Percentiles rank a stretch among this genome's conserved stretches.
Conservation (phyloP, 1,140 invertebrate genomes). For the Atta cephalotes region DNA sequence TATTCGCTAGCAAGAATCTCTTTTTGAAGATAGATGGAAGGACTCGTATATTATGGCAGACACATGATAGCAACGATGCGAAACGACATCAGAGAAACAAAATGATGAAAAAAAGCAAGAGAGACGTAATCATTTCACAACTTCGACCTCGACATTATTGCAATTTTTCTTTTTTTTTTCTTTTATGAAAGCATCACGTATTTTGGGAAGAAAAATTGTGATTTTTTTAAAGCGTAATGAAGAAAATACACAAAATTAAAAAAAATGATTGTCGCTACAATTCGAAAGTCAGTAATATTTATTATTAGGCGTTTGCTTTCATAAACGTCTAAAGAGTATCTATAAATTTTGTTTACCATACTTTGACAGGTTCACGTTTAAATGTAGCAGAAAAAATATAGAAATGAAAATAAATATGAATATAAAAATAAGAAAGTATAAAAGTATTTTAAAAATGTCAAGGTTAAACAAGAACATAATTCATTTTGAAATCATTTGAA, state of each 20-base stretch:
- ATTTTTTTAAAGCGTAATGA: neutral
- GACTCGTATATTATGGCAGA: conserved; percentile 39
- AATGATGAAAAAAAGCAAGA: neutral
- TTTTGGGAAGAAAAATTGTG: neutral
- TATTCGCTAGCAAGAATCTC: conserved; percentile 1
- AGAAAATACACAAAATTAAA: conserved; percentile 14
- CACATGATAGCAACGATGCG: neutral
- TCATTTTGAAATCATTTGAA: neutral
- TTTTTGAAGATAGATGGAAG: conserved; percentile 5
- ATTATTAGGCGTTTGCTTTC: neutral
- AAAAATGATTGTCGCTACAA: neutral
- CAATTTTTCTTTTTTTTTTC: neutral
- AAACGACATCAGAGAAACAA: conserved; percentile 26
- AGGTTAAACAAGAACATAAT: neutral
- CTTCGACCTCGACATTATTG: neutral
- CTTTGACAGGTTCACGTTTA: neutral
- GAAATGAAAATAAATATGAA: neutral
- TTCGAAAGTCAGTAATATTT: neutral
- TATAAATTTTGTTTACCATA: neutral
- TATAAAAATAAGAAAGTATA: neutral
- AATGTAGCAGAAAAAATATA: neutral
- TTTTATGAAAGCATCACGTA: neutral
- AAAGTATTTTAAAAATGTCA: neutral
- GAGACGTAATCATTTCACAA: neutral
- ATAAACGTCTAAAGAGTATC: neutral